phyloP scores from a whole-genome alignment of 2,888 invertebrate species.

The Nymphalis urticae region DNA sequence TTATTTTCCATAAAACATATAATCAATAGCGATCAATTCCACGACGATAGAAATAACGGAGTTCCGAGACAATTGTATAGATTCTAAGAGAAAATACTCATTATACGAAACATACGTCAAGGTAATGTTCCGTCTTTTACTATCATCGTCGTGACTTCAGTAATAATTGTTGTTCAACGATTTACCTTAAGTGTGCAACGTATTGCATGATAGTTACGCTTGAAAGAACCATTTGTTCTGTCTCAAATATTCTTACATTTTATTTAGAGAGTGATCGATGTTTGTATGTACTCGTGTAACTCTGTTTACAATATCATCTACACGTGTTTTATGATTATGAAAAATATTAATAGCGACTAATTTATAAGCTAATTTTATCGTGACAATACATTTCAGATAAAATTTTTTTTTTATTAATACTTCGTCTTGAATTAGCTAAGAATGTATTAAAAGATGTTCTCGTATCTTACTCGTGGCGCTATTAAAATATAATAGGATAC shows the following conservation, averaged over 20 bases:
- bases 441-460: neutral
- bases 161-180: constrained; percentile 21
- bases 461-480: neutral
- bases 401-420: neutral
- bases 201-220: constrained; percentile 15
- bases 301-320: neutral
- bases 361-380: neutral
- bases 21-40: constrained; percentile 17
- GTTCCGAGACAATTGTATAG: constrained; percentile 13
- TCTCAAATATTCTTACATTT: neutral
- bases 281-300: neutral
- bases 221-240: neutral
- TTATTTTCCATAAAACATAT: constrained; percentile 24
- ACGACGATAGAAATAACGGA: neutral
- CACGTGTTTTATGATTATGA: neutral
- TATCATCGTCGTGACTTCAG: constrained; percentile 26
- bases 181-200: constrained; percentile 18
- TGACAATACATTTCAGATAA: neutral
- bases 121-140: constrained; percentile 26
- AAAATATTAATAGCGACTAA: neutral
- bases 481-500: constrained; percentile 5
- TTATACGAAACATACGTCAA: constrained; percentile 25
- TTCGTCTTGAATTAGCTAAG: neutral
- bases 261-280: neutral
- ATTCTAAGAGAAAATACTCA: constrained; percentile 27